Percentiles rank a stretch among this genome's conserved stretches.
phyloP scores from a whole-genome alignment of 2,888 invertebrate species.

The Aphidoletes aphidimyza region DNA sequence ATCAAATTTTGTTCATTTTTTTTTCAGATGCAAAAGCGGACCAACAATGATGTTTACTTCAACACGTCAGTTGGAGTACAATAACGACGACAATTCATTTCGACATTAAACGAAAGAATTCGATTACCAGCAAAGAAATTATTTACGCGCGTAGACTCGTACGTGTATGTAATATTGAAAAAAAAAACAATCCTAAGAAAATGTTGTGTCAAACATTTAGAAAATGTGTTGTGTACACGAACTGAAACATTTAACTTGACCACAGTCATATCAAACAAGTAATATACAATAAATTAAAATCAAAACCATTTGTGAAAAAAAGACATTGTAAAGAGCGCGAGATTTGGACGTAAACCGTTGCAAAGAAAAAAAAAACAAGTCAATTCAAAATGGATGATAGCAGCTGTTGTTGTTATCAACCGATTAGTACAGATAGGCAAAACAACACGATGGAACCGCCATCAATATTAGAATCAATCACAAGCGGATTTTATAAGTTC shows the following conservation, averaged over 20 bases:
- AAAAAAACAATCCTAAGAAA: no score
- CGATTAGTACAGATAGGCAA: conserved; percentile 40
- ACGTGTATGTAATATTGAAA: neutral
- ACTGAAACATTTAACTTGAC: neutral
- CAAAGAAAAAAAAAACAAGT: neutral
- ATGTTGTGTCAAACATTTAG: no score
- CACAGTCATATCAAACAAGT: neutral
- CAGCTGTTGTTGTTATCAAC: conserved; percentile 10
- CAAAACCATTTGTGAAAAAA: neutral
- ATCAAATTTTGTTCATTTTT: neutral
- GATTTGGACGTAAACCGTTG: neutral
- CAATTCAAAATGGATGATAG: conserved; percentile 41
- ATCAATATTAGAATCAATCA: neutral
- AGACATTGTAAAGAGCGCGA: neutral
- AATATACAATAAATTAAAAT: neutral
- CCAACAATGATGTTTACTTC: neutral
- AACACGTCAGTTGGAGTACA: neutral
- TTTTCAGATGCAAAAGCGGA: neutral
- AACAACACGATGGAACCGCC: conserved; percentile 1
- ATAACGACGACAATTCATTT: neutral
- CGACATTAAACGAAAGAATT: neutral
- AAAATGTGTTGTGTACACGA: no score
- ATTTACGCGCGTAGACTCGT: no score
- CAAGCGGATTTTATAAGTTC: conserved; percentile 57
- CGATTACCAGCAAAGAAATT: neutral